Evolutionary conservation across 2,113 vertebrate genomes (phyloP).

Genomic region (Tetrao urogallus): DNA sequence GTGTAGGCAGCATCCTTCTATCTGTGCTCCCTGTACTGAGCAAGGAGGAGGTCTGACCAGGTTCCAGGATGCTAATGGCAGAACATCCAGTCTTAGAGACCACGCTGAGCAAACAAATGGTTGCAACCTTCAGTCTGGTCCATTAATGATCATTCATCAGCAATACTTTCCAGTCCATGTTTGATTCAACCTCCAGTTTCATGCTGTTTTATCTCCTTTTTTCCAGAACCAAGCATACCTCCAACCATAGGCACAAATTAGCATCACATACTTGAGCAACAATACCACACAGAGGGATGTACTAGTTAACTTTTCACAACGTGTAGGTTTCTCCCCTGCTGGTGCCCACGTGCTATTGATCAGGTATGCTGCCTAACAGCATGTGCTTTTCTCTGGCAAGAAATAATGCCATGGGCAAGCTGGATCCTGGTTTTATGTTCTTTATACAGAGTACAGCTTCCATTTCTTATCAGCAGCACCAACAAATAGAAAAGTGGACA

Average conservation of each 20-base stretch:
- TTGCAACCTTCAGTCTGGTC: not conserved
- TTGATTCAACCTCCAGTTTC: not conserved
- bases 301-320: rapidly evolving
- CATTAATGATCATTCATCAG: rapidly evolving
- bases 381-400: not conserved
- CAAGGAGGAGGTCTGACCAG: not conserved
- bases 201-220: not conserved
- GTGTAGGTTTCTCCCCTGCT: rapidly evolving
- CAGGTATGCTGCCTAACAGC: not conserved
- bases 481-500: not conserved
- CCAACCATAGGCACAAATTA: not conserved
- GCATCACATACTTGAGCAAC: not conserved
- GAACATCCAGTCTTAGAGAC: not conserved
- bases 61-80: rapidly evolving
- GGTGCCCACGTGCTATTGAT: not conserved
- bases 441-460: not conserved
- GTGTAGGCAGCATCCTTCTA: not conserved
- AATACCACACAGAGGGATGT: not conserved
- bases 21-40: rapidly evolving
- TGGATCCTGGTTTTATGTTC: not conserved
- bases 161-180: not conserved
- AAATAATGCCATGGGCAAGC: rapidly evolving
- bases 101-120: not conserved
- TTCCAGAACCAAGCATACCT: not conserved
- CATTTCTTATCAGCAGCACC: not conserved